Percentiles rank a stretch among this genome's conserved stretches.
phyloP scores from a whole-genome alignment of 2,113 vertebrate genomes.

The Pongo abelii region DNA sequence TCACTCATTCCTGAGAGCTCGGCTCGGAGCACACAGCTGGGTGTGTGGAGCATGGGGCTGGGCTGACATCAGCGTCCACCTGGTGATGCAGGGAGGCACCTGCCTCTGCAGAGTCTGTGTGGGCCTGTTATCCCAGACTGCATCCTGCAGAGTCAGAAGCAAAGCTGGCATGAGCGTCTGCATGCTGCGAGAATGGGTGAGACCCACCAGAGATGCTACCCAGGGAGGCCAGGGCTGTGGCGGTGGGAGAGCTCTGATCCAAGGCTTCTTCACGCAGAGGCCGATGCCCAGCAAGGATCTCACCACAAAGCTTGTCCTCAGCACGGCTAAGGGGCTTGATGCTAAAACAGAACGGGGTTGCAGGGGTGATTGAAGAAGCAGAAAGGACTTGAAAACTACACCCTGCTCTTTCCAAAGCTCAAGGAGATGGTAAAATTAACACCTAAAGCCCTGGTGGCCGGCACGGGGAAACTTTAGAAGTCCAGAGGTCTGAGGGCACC shows the following conservation, averaged over 20 bases:
- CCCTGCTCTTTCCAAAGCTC: fast-evolving
- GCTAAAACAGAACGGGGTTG: background rate
- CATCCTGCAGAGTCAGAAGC: background rate
- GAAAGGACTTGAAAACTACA: background rate
- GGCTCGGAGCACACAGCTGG: fast-evolving
- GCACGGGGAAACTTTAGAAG: fast-evolving
- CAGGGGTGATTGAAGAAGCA: too few relatives aligned
- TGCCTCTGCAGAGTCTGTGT: background rate
- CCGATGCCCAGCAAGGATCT: background rate
- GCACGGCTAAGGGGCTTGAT: background rate
- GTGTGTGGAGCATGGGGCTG: too few relatives aligned
- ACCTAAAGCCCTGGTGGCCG: fast-evolving
- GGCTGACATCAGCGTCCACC: background rate
- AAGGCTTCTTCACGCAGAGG: background rate
- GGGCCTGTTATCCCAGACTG: background rate
- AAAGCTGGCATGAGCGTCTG: background rate
- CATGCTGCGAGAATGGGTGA: fast-evolving
- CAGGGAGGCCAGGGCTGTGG: background rate
- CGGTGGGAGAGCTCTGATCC: background rate
- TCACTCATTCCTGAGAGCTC: background rate
- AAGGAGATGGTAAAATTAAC: fast-evolving
- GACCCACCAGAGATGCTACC: background rate
- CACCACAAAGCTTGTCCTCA: background rate
- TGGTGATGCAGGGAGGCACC: fast-evolving
- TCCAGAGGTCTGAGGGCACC: fast-evolving